A percentile compares a stretch with the other conserved stretches of the same genome.
phyloP scores from a whole-genome alignment of 1,140 invertebrate species.

The Phthorimaea operculella region DNA sequence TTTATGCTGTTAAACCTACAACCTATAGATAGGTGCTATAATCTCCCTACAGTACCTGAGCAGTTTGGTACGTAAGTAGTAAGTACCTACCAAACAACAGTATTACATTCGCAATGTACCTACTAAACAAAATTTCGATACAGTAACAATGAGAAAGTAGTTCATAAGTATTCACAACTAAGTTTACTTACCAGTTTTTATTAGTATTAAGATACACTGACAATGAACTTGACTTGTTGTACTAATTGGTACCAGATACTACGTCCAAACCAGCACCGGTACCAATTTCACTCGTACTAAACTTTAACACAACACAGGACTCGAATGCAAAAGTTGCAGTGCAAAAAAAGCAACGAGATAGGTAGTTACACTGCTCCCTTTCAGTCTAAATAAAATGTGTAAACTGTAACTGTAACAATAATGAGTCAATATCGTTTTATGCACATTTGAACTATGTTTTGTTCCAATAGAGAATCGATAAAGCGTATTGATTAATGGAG shows the following conservation, averaged over 20 bases:
- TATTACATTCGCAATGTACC: background rate
- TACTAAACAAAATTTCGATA: background rate
- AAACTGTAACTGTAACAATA: background rate
- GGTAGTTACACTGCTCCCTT: background rate
- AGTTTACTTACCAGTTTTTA: constrained; percentile 42
- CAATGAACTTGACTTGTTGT: constrained; percentile 34
- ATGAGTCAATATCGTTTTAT: background rate
- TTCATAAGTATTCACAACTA: constrained; percentile 19
- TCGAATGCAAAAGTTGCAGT: constrained; percentile 30
- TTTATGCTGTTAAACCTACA: no score
- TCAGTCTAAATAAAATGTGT: constrained; percentile 3
- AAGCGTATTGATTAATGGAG: constrained; percentile 1
- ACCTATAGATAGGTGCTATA: background rate
- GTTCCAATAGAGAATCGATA: background rate
- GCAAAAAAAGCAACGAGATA: constrained; percentile 22
- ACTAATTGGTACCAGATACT: constrained; percentile 10
- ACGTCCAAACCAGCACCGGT: constrained; percentile 27
- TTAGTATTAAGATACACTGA: constrained; percentile 37
- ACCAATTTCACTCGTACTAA: constrained; percentile 34
- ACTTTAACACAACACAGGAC: constrained; percentile 26
- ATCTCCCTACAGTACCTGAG: background rate
- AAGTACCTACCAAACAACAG: background rate
- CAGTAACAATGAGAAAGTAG: constrained; percentile 37
- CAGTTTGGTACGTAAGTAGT: background rate
- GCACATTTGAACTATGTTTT: background rate